Percentiles rank a stretch among this genome's conserved stretches.
Evolutionary conservation across 2,888 invertebrate species (phyloP).

Genomic region (Parnassius orleans): DNA sequence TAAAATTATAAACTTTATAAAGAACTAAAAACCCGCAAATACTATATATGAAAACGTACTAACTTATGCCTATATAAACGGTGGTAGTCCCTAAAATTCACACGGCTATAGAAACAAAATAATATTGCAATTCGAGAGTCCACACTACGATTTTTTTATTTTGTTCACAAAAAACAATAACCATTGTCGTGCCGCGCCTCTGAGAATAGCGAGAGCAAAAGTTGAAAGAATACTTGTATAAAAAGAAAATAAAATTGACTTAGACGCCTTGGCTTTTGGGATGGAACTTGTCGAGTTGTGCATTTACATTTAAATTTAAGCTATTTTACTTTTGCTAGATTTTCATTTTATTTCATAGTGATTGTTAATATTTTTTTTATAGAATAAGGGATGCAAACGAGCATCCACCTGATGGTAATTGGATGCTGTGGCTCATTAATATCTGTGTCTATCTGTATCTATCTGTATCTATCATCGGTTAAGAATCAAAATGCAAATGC

Average conservation of each 20-base stretch:
- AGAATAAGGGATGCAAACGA: no score
- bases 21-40: no score
- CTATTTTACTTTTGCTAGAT: background rate
- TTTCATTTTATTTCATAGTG: background rate
- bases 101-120: slow-evolving; percentile 22
- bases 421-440: no score
- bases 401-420: no score
- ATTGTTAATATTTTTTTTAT: background rate
- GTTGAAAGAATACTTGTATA: slow-evolving; percentile 16
- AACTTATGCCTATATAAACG: background rate
- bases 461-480: no score
- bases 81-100: slow-evolving; percentile 5
- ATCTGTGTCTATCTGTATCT: no score
- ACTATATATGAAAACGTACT: background rate
- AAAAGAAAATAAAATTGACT: slow-evolving; percentile 30
- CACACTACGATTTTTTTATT: slow-evolving; percentile 17
- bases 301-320: slow-evolving; percentile 15
- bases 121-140: slow-evolving; percentile 15
- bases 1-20: no score
- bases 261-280: slow-evolving; percentile 29
- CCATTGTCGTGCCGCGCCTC: slow-evolving; percentile 28
- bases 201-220: slow-evolving; percentile 19
- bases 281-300: slow-evolving; percentile 23
- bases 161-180: slow-evolving; percentile 30
- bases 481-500: no score